Evolutionary conservation across 2,113 vertebrate species (phyloP).

Genomic region (Nyctibius bracteatus): DNA sequence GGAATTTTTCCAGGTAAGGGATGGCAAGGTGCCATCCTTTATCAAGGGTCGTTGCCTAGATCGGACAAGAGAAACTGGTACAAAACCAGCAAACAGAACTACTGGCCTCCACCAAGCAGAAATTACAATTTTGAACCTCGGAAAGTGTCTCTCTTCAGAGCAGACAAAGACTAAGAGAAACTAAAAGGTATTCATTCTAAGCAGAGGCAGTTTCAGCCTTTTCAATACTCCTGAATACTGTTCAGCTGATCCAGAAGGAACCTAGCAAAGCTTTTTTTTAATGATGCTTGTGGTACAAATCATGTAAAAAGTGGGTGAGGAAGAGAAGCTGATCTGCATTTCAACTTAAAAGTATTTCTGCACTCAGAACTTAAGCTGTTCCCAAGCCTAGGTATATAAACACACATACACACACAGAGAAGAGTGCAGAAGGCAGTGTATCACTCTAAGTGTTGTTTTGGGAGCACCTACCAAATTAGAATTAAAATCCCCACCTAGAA

Average conservation of each 20-base stretch:
- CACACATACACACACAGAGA: neutral
- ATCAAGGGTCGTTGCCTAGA: neutral
- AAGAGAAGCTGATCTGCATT: constrained; percentile 30
- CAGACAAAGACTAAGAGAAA: neutral
- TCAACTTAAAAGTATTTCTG: constrained; percentile 2
- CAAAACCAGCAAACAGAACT: neutral
- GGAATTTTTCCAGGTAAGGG: neutral
- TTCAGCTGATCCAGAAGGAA: constrained; percentile 28
- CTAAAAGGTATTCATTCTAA: neutral
- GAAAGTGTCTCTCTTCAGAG: neutral
- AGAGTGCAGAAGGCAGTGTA: neutral
- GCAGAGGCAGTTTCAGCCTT: neutral
- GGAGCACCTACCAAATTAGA: neutral
- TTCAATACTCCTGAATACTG: neutral
- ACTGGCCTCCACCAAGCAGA: neutral
- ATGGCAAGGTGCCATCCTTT: neutral
- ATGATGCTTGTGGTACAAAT: constrained; percentile 22
- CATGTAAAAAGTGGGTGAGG: constrained; percentile 27
- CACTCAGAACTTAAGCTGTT: neutral
- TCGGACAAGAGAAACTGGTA: neutral
- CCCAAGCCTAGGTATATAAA: neutral
- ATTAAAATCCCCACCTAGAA: neutral
- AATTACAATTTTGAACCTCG: neutral
- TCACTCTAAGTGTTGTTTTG: neutral
- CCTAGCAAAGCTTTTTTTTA: constrained; percentile 9